Evolutionary conservation across 1,140 invertebrate genomes (phyloP).

Genomic region (Plodia interpunctella): DNA sequence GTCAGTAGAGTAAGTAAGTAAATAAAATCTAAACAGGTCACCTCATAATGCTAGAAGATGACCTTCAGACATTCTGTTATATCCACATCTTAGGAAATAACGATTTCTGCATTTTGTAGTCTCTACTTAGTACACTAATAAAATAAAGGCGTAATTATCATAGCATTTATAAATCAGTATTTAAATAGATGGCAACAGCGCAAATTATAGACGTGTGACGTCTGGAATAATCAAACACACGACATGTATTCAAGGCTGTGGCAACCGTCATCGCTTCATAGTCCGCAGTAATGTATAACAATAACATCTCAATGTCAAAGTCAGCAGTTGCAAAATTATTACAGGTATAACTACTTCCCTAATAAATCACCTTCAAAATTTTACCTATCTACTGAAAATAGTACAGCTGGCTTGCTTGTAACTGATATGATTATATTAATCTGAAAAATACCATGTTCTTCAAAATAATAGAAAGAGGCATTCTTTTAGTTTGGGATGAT

Average conservation of each 20-base stretch:
- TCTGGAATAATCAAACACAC: conserved; percentile 58
- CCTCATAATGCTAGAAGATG: too few species aligned
- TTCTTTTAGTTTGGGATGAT: too few species aligned
- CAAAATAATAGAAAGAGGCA: background rate
- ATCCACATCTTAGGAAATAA: too few species aligned
- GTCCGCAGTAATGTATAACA: conserved; percentile 59
- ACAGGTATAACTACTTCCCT: conserved; percentile 10
- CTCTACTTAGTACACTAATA: background rate
- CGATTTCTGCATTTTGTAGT: too few species aligned
- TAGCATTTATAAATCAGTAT: conserved; percentile 14
- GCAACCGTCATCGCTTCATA: conserved; percentile 50
- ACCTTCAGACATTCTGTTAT: too few species aligned
- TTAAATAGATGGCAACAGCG: conserved; percentile 33
- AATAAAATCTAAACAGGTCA: too few species aligned
- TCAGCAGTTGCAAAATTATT: conserved; percentile 14
- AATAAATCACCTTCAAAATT: background rate
- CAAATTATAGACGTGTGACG: conserved; percentile 50
- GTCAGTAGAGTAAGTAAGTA: too few species aligned
- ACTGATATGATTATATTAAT: background rate
- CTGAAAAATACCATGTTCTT: conserved; percentile 11
- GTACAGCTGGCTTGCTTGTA: background rate
- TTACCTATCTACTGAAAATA: background rate
- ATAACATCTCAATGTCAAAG: conserved; percentile 64
- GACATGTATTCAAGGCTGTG: conserved; percentile 58
- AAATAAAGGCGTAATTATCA: background rate